Evolutionary conservation across 1,140 invertebrate species (phyloP).

Genomic region (Potamilus streckersoni): DNA sequence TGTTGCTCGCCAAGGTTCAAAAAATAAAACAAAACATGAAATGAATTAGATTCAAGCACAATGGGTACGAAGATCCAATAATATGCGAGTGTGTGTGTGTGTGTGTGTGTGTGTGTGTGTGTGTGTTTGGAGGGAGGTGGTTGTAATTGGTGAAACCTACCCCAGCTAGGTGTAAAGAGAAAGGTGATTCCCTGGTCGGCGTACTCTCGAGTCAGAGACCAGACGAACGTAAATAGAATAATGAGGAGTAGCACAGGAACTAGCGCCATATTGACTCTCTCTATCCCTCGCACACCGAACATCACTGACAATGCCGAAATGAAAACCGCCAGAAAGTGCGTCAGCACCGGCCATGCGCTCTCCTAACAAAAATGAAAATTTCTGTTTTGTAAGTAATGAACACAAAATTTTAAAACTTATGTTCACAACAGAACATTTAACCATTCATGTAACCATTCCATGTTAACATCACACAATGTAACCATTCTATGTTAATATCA

Average conservation of each 20-base stretch:
- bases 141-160: constrained; percentile 32
- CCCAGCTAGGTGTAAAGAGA: constrained; percentile 59
- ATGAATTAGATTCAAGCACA: not conserved
- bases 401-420: no score
- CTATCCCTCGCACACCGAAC: constrained; percentile 60
- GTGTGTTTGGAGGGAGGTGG: not conserved
- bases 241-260: constrained; percentile 58
- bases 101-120: no score
- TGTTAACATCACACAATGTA: no score
- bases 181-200: constrained; percentile 53
- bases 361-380: constrained; percentile 37
- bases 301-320: constrained; percentile 51
- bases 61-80: not conserved
- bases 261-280: constrained; percentile 61
- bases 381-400: no score
- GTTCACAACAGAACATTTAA: no score
- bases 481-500: no score
- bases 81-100: no score
- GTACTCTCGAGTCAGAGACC: constrained; percentile 53
- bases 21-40: no score
- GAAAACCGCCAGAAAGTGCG: constrained; percentile 44
- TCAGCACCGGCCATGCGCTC: constrained; percentile 57
- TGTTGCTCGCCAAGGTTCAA: no score
- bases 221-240: constrained; percentile 58
- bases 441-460: no score